phyloP scores from a whole-genome alignment of 2,888 invertebrate species.

The Lasioglossum lativentre region DNA sequence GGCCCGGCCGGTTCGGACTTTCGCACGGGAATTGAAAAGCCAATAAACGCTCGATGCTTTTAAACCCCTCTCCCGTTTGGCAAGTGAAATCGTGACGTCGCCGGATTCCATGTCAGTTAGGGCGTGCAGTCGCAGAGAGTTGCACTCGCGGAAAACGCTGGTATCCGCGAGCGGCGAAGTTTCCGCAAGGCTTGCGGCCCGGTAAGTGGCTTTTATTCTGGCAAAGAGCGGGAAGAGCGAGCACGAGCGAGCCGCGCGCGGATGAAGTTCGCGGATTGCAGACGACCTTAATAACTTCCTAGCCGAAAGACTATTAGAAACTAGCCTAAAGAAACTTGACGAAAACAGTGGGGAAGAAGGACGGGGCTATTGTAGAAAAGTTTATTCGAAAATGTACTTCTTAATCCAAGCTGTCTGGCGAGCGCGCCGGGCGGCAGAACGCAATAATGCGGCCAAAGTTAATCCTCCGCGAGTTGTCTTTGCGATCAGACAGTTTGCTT shows the following conservation, averaged over 20 bases:
- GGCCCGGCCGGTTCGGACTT: neutral
- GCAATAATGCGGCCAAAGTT: neutral
- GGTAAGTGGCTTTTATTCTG: constrained; percentile 24
- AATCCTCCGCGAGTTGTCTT: neutral
- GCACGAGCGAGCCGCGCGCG: neutral
- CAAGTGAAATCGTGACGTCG: neutral
- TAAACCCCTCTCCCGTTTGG: neutral
- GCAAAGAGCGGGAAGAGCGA: neutral
- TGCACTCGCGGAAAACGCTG: neutral
- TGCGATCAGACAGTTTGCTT: neutral
- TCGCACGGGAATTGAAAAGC: neutral
- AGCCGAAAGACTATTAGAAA: constrained; percentile 15
- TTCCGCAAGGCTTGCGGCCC: neutral
- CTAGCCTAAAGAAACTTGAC: constrained; percentile 3
- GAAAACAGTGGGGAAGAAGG: neutral
- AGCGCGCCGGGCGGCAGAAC: neutral
- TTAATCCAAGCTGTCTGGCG: neutral
- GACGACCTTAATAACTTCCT: constrained; percentile 10
- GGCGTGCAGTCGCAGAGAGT: neutral
- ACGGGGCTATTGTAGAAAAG: neutral
- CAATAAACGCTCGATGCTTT: constrained; percentile 13
- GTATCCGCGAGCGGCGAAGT: constrained; percentile 10
- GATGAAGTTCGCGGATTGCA: constrained; percentile 13
- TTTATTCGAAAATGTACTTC: neutral
- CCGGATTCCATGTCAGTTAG: neutral